Base-by-base conservation (phyloP, 1,140 invertebrate genomes). In the Drosophila auraria region DNA sequence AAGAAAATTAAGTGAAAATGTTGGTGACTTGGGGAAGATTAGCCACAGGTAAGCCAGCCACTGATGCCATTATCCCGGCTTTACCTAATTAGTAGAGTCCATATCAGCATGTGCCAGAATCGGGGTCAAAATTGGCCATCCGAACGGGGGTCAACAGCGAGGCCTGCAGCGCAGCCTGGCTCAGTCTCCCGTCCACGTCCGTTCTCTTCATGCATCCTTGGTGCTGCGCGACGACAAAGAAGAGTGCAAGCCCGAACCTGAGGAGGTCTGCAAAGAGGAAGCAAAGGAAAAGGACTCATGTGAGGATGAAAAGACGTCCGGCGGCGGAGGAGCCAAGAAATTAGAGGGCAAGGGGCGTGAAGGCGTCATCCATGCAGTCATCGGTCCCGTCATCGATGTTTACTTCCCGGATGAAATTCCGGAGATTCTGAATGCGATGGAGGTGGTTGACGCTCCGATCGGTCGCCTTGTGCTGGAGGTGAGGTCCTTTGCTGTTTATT, bases 371-470 rank as follows among this genome's bases (percentile, higher is more conserved):
- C 82, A 91, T 45, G 82, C 93, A 82, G 97, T 98, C 45, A 98
- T 98, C 91, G 97, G 97, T 91, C 97, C 97, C 50, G 97, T 98
- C 50, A 96, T 98, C 8, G 97, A 98, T 92, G 97, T 97, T 0
- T 96, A 97, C 93, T 98, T 98, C 62, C 96, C 97, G 64, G 95
- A 96, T 53, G 93, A 95, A 11, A 93, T 98, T 49, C 97, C 97
- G 1, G 96, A 96, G 15, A 97, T 98, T 89, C 93, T 98, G 5
- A 98, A 98, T 93, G 97, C 97, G 49, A 94, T 98, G 54, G 96
- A 97, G 91, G 96, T 97, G 17, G 93, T 95, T 15, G 95, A 95
- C 30, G 75, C 84, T 7, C 71, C 93, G 95, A 80, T 93, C 44
- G 95, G 96, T 5, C 94, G 95, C 79, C 94, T 98, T 23, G 95